Base-by-base conservation (phyloP, 1,140 invertebrate genomes). In the Venturia canescens region DNA sequence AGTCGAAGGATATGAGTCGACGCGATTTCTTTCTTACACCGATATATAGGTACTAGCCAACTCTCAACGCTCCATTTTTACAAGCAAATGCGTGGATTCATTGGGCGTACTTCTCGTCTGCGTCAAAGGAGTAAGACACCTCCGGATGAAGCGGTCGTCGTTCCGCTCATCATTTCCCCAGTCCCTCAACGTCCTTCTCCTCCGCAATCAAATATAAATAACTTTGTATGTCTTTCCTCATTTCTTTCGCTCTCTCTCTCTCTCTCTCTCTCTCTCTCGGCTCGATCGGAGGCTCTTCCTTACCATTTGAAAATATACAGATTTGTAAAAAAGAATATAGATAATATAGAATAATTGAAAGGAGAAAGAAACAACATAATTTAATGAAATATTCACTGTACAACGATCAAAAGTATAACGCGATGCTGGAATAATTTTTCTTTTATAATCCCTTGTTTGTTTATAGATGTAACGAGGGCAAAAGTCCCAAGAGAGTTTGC, bases 11-110 rank as follows among this genome's bases (percentile, higher is more conserved):
- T n/a, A n/a, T 34, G 77, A 78, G 38, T 31, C 34, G 72, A 63
- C 27, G 53, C 72, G 44, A 26, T 76, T 44, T 66, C 60, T 77
- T 66, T 63, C 57, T 66, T 31, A 66, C 60, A 77, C 72, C 48
- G n/a, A n/a, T n/a, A n/a, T n/a, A n/a, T 27, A 69, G 57, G n/a
- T 18, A 23, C 27, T 21, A 23, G 11, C 44, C 31, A 13, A 23
- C 29, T 27, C 75, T 11, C n/a, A 16, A 26, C 31, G 60, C n/a
- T 63, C n/a, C 4, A 38, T 11, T 66, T 29, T 9, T 16, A 53
- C 26, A 60, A 31, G 21, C 15, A 57, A 7, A 50, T 27, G 29
- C 13, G 15, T 74, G n/a, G 18, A 23, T 48, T 16, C 13, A 23
- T 63, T 15, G 34, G 66, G 26, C 38, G 38, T 6, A 44, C 13